These are phyloP conservation scores for Hirudo medicinalis DNA, from an alignment of 1,140 invertebrate species.

Conservation along the genomic window DNA sequence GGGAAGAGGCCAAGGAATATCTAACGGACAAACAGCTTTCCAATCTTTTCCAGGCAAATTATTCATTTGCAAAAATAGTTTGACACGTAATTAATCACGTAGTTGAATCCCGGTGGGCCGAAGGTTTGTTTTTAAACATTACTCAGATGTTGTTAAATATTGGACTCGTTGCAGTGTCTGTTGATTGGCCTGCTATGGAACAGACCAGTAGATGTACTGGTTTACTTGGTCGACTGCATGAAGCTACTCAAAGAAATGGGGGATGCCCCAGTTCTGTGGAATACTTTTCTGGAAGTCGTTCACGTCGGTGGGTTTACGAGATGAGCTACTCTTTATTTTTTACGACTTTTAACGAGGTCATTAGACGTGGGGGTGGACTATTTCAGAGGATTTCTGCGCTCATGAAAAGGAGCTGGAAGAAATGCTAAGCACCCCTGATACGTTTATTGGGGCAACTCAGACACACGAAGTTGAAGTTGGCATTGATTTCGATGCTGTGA, in stretches of 20 bases:
- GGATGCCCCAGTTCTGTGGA: not conserved
- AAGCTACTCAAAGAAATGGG: conserved; percentile 7
- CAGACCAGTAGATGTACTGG: not conserved
- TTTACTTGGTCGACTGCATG: conserved; percentile 7
- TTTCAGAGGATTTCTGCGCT: not conserved
- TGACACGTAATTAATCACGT: no score
- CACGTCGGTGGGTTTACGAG: not conserved
- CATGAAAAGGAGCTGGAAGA: not conserved
- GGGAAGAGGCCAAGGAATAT: conserved; percentile 2
- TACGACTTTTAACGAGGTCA: not conserved
- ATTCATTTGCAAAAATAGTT: no score
- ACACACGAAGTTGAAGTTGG: not conserved
- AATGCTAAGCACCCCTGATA: not conserved
- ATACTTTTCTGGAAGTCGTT: conserved; percentile 12
- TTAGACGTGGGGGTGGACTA: not conserved
- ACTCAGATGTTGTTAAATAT: no score
- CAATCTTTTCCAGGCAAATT: conserved; percentile 1
- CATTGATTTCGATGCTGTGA: not conserved
- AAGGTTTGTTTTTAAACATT: no score
- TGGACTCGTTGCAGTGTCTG: not conserved
- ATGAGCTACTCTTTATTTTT: not conserved
- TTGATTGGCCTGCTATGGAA: not conserved
- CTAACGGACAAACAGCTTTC: not conserved
- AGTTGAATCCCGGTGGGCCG: no score
- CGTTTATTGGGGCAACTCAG: not conserved